Percentiles rank a stretch among this genome's conserved stretches.
Evolutionary conservation across 2,797 vertebrate species (phyloP).

Genomic region (Aeoliscus strigatus): DNA sequence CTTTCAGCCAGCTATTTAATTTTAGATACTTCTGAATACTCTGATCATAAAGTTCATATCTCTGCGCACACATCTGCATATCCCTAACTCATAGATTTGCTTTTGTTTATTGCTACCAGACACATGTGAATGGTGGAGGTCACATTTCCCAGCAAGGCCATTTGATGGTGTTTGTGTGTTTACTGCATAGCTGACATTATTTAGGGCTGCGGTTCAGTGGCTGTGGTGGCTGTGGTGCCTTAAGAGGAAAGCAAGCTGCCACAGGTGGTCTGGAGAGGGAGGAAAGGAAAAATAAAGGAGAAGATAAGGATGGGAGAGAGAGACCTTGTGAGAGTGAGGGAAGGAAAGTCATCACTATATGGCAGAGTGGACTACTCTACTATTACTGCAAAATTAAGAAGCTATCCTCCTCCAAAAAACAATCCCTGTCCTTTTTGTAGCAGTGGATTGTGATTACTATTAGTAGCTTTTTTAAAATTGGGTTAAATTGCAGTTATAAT

Average conservation of each 20-base stretch:
- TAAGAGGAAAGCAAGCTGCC: conserved; percentile 55
- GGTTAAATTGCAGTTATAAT: too few species aligned
- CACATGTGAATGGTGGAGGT: conserved; percentile 36
- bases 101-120: conserved; percentile 16
- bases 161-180: conserved; percentile 71
- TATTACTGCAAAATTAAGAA: too few species aligned
- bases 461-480: too few species aligned
- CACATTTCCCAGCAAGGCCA: conserved; percentile 43
- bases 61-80: too few species aligned
- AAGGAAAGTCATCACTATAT: neutral
- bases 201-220: conserved; percentile 67
- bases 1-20: too few species aligned
- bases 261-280: conserved; percentile 43
- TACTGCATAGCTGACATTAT: conserved; percentile 80
- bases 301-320: conserved; percentile 7
- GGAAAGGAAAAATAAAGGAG: neutral
- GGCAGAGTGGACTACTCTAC: too few species aligned
- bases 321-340: conserved; percentile 4
- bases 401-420: too few species aligned
- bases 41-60: too few species aligned
- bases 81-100: too few species aligned
- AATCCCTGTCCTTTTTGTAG: too few species aligned
- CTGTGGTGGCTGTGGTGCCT: conserved; percentile 57
- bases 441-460: too few species aligned
- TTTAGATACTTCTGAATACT: too few species aligned